A percentile compares a stretch with the other conserved stretches of the same genome.
These are phyloP conservation scores for Drosophila sulfurigaster DNA, from an alignment of 1,140 invertebrate species.

Conservation along the genomic window DNA sequence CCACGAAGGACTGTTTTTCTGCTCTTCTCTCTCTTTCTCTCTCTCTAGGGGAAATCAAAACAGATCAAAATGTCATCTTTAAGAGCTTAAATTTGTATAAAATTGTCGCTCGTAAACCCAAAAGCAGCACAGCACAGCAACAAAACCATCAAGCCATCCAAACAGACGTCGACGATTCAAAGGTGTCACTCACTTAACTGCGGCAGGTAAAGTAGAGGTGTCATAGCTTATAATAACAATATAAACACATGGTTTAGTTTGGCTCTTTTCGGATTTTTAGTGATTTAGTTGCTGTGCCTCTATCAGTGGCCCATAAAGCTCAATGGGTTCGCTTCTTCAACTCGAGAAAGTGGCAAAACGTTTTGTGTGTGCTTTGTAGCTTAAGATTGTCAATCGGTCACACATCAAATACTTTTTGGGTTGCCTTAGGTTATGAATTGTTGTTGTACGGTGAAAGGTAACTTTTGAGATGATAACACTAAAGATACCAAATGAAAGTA, in stretches of 20 bases:
- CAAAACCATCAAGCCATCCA: constrained; percentile 1
- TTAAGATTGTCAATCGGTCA: constrained; percentile 39
- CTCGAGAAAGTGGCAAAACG: constrained; percentile 48
- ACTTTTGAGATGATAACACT: background rate
- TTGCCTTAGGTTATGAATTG: constrained; percentile 2
- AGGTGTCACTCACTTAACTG: constrained; percentile 41
- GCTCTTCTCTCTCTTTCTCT: constrained; percentile 3
- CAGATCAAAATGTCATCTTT: constrained; percentile 84
- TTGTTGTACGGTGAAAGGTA: constrained; percentile 33
- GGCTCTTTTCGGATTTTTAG: constrained; percentile 33
- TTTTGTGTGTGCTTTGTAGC: constrained; percentile 27
- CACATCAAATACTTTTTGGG: constrained; percentile 20
- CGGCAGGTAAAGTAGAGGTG: constrained; percentile 1
- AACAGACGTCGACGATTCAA: constrained; percentile 39
- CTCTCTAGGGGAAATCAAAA: constrained; percentile 81
- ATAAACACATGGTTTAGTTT: constrained; percentile 67
- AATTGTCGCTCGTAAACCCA: constrained; percentile 71
- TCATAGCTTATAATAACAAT: constrained; percentile 60
- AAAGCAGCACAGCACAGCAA: constrained; percentile 43
- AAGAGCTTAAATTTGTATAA: constrained; percentile 84
- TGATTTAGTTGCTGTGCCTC: constrained; percentile 31
- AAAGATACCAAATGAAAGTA: constrained; percentile 3
- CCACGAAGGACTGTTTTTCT: constrained; percentile 19
- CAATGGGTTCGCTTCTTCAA: constrained; percentile 20
- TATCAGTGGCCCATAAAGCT: constrained; percentile 32